Evolutionary conservation across 2,797 vertebrate species (phyloP).

Genomic region (Phalloptychus januarius): DNA sequence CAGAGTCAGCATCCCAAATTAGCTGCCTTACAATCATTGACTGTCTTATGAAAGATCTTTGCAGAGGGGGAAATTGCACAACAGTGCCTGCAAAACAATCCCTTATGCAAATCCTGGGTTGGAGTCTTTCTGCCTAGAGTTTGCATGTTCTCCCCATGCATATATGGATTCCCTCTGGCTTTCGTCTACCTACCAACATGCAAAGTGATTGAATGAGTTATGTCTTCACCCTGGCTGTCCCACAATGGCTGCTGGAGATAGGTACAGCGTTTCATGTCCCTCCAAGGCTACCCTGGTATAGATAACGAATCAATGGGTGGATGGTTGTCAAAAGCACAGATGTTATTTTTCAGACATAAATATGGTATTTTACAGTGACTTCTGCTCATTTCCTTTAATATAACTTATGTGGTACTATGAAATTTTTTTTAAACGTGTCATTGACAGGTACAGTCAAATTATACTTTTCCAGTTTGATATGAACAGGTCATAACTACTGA

Average conservation of each 20-base stretch:
- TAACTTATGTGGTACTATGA: conserved; percentile 25
- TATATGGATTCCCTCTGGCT: not conserved
- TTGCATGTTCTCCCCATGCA: not conserved
- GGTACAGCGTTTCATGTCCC: not conserved
- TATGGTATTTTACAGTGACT: conserved; percentile 20
- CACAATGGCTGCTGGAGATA: not conserved
- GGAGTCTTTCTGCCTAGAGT: not conserved
- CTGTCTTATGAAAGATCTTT: too few species aligned
- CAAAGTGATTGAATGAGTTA: not conserved
- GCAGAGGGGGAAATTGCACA: too few species aligned
- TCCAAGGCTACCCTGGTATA: not conserved
- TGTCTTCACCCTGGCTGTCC: not conserved
- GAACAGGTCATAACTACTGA: not conserved
- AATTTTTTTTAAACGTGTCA: conserved; percentile 14
- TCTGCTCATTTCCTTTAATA: conserved; percentile 29
- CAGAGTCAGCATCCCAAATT: too few species aligned
- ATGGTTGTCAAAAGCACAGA: conserved; percentile 43
- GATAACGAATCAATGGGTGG: conserved; percentile 9
- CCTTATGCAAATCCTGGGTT: not conserved
- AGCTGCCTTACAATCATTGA: too few species aligned
- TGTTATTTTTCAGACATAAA: conserved; percentile 41
- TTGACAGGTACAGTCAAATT: conserved; percentile 1
- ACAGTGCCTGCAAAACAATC: not conserved
- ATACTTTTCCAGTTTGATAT: not conserved
- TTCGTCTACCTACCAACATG: not conserved